These are phyloP conservation scores for Takifugu bimaculatus DNA, from an alignment of 2,113 vertebrate species.

Conservation along the genomic window DNA sequence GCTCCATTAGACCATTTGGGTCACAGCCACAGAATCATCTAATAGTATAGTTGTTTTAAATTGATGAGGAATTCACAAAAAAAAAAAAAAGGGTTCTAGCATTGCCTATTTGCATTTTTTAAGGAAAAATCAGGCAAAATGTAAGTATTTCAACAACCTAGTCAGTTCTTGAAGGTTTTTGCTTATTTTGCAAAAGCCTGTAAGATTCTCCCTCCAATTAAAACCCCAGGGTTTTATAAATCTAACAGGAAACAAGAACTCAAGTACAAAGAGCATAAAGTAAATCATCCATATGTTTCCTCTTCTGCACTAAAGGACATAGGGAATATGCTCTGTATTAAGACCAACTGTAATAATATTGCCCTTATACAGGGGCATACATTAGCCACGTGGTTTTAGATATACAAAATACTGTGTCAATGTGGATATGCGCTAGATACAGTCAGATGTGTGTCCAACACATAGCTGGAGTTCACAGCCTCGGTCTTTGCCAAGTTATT, in stretches of 20 bases:
- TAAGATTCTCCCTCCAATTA: slow-evolving; percentile 20
- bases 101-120: slow-evolving; percentile 27
- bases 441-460: slow-evolving; percentile 45
- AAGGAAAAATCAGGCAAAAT: slow-evolving; percentile 10
- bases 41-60: too few relatives aligned
- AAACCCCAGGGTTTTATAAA: slow-evolving; percentile 44
- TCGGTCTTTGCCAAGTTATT: slow-evolving; percentile 38
- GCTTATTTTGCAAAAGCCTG: slow-evolving; percentile 3
- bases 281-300: slow-evolving; percentile 56
- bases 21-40: neutral
- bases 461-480: slow-evolving; percentile 37
- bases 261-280: neutral
- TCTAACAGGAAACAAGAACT: slow-evolving; percentile 26
- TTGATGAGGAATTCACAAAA: too few relatives aligned
- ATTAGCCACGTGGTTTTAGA: slow-evolving; percentile 41
- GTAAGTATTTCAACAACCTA: neutral
- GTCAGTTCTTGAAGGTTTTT: slow-evolving; percentile 14
- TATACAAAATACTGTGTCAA: slow-evolving; percentile 18
- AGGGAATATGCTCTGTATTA: neutral
- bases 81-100: neutral
- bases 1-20: slow-evolving; percentile 26
- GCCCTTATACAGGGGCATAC: slow-evolving; percentile 11
- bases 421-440: slow-evolving; percentile 19
- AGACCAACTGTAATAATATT: too few relatives aligned
- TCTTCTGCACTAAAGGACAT: slow-evolving; percentile 31